These are phyloP conservation scores for Aix galericulata DNA, from an alignment of 2,113 vertebrate genomes.

Conservation along the genomic window DNA sequence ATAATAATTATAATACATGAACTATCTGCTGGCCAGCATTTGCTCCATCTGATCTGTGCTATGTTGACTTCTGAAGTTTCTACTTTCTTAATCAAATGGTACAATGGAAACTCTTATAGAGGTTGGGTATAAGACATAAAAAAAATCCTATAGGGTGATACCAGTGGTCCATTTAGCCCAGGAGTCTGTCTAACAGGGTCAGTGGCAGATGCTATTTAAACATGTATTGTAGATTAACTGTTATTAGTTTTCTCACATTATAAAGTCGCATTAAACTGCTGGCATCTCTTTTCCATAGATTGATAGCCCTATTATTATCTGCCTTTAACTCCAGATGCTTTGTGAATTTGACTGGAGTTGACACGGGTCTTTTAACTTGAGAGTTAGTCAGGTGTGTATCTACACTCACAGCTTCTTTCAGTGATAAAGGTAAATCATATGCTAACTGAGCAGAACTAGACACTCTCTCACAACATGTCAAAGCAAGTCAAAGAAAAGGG, in stretches of 20 bases:
- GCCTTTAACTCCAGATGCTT: background rate
- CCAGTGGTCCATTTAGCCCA: background rate
- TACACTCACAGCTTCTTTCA: background rate
- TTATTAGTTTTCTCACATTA: background rate
- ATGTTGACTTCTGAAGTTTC: background rate
- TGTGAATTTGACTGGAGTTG: background rate
- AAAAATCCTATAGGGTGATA: background rate
- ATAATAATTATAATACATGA: background rate
- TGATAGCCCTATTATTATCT: background rate
- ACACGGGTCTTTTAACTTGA: background rate
- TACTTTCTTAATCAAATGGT: background rate
- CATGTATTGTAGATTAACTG: background rate
- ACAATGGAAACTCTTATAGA: background rate
- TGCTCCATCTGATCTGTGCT: background rate
- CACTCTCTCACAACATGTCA: background rate
- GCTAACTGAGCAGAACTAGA: background rate
- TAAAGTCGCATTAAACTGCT: background rate
- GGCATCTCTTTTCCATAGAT: background rate
- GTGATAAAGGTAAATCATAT: background rate
- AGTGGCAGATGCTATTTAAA: background rate
- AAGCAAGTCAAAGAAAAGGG: background rate
- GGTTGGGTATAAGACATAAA: background rate
- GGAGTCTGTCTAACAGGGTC: background rate
- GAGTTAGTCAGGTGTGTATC: background rate
- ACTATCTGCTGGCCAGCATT: background rate